These are phyloP conservation scores for Entelurus aequoreus DNA, from an alignment of 2,113 vertebrate genomes.

Conservation along the genomic window DNA sequence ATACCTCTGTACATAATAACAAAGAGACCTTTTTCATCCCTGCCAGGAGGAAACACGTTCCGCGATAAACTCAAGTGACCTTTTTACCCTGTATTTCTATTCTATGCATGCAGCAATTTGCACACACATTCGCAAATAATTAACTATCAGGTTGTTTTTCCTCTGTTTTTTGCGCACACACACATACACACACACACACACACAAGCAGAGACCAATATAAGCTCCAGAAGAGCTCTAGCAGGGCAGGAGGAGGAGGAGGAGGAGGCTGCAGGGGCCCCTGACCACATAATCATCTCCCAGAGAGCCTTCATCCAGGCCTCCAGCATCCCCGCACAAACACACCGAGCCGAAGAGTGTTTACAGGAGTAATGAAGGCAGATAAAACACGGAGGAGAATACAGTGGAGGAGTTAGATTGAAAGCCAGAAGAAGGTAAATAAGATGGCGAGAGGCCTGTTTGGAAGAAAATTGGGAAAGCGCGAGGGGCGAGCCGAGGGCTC, in stretches of 20 bases:
- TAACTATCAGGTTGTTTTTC: conserved; percentile 20
- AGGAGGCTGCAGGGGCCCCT: conserved; percentile 54
- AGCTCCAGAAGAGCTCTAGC: conserved; percentile 45
- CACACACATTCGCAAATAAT: conserved; percentile 19
- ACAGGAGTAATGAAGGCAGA: conserved; percentile 19
- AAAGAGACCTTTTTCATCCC: no score
- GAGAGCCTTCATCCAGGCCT: conserved; percentile 66
- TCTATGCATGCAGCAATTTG: conserved; percentile 1
- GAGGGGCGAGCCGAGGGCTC: conserved; percentile 3
- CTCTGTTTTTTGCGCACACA: conserved; percentile 8
- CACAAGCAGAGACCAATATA: conserved; percentile 20
- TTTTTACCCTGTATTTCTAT: conserved; percentile 7
- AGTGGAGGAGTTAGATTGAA: conserved; percentile 35
- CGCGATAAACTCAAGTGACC: background rate
- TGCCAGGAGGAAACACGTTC: background rate
- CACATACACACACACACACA: conserved; percentile 14
- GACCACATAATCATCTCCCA: conserved; percentile 70
- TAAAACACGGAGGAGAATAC: conserved; percentile 13
- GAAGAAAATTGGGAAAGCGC: conserved; percentile 19
- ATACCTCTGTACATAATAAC: conserved; percentile 6
- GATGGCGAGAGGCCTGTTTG: conserved; percentile 2
- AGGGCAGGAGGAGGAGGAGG: conserved; percentile 26
- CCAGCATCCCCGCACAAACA: conserved; percentile 62
- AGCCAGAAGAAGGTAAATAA: conserved; percentile 10
- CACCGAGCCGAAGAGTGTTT: conserved; percentile 53